Percentiles rank a stretch among this genome's conserved stretches.
Conservation (phyloP, 2,888 invertebrate genomes). For the Drosophila setosimentum region DNA sequence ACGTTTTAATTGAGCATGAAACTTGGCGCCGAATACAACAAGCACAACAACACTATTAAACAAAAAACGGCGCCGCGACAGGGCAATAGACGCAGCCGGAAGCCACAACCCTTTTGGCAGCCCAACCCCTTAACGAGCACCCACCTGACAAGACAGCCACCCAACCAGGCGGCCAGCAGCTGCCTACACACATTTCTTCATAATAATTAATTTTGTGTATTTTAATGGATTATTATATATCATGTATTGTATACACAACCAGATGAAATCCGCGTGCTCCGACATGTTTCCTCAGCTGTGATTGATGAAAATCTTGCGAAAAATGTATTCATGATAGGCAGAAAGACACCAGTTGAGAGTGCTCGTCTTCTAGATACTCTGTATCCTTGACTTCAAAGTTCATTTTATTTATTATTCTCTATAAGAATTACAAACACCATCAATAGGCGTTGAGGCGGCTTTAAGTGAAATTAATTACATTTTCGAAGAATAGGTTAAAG, state of each 20-base stretch:
- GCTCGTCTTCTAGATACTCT: neutral
- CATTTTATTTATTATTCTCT: neutral
- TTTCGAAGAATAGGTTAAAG: too few species aligned
- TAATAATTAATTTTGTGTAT: slow-evolving; percentile 84
- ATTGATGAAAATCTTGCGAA: slow-evolving; percentile 49
- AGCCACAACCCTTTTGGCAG: slow-evolving; percentile 30
- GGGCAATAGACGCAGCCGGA: slow-evolving; percentile 61
- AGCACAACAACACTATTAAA: slow-evolving; percentile 12
- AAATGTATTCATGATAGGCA: slow-evolving; percentile 1
- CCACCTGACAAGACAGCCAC: slow-evolving; percentile 40
- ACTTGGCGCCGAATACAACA: slow-evolving; percentile 78
- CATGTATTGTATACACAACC: slow-evolving; percentile 29
- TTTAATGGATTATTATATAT: slow-evolving; percentile 70
- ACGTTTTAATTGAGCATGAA: slow-evolving; percentile 84
- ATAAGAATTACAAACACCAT: neutral
- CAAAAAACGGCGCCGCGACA: slow-evolving; percentile 47
- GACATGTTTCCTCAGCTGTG: slow-evolving; percentile 39
- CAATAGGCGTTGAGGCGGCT: neutral
- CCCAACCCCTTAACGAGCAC: slow-evolving; percentile 18
- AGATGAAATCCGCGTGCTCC: slow-evolving; percentile 43
- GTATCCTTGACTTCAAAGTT: neutral
- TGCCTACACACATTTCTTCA: slow-evolving; percentile 66
- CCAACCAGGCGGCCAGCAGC: slow-evolving; percentile 5
- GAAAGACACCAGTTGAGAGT: neutral
- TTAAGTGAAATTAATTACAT: too few species aligned